phyloP scores from a whole-genome alignment of 2,888 invertebrate genomes.

The Drosophila greeni region DNA sequence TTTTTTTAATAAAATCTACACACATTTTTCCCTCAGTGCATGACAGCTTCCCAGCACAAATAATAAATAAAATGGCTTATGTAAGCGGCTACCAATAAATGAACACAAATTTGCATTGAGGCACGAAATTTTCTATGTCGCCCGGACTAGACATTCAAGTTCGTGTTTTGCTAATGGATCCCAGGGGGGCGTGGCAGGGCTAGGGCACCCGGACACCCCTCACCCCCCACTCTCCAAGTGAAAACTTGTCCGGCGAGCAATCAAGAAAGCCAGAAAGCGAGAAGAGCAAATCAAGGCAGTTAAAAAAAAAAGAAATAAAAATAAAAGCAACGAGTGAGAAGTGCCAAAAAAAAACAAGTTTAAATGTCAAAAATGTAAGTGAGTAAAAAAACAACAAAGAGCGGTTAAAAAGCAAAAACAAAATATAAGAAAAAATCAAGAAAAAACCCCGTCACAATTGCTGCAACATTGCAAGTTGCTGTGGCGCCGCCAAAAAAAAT shows the following conservation, averaged over 20 bases:
- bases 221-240: slow-evolving; percentile 2
- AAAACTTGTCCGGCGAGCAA: slow-evolving; percentile 31
- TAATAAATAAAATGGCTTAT: slow-evolving; percentile 12
- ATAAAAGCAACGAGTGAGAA: slow-evolving; percentile 46
- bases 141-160: slow-evolving; percentile 28
- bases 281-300: slow-evolving; percentile 64
- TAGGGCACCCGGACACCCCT: slow-evolving; percentile 18
- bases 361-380: slow-evolving; percentile 70
- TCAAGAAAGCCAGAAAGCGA: slow-evolving; percentile 48
- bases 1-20: no score
- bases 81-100: slow-evolving; percentile 15
- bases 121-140: slow-evolving; percentile 31
- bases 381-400: slow-evolving; percentile 2
- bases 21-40: not conserved
- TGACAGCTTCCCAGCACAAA: slow-evolving; percentile 1
- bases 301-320: slow-evolving; percentile 43
- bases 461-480: slow-evolving; percentile 62
- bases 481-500: slow-evolving; percentile 70
- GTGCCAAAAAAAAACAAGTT: slow-evolving; percentile 69
- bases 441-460: slow-evolving; percentile 36
- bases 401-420: not conserved
- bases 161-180: slow-evolving; percentile 22
- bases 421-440: not conserved
- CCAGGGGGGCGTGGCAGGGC: slow-evolving; percentile 4
- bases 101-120: slow-evolving; percentile 52